Evolutionary conservation across 2,797 vertebrate species (phyloP).

Genomic region (Rhodeus uyekii): DNA sequence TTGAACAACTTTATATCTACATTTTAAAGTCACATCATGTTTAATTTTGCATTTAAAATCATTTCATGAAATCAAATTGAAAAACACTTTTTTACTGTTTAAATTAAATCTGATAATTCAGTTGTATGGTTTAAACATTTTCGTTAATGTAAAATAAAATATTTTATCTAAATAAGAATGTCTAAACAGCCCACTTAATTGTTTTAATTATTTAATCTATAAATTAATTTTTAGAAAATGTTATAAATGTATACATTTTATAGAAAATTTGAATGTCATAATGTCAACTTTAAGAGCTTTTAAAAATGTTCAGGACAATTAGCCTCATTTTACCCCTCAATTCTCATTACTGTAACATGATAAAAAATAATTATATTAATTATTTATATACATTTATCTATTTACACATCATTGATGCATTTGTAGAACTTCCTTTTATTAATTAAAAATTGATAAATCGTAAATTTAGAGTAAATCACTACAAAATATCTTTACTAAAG

Average conservation of each 20-base stretch:
- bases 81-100: slow-evolving; percentile 31
- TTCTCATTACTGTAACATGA: not conserved
- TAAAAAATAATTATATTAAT: not conserved
- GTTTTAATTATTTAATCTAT: not conserved
- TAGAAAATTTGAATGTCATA: not conserved
- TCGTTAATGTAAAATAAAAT: not conserved
- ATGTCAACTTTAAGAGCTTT: not conserved
- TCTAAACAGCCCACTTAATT: not conserved
- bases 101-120: not conserved
- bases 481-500: not conserved
- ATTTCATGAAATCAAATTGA: not conserved
- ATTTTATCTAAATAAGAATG: not conserved
- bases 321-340: not conserved
- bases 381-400: not conserved
- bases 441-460: not conserved
- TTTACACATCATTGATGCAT: not conserved
- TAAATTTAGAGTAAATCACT: not conserved
- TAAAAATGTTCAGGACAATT: not conserved
- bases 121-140: not conserved
- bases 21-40: slow-evolving; percentile 30
- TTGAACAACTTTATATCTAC: not conserved
- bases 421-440: not conserved
- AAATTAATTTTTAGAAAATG: no score
- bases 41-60: slow-evolving; percentile 1
- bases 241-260: no score